These are phyloP conservation scores for Cactoblastis cactorum DNA, from an alignment of 2,888 invertebrate genomes.

Conservation along the genomic window DNA sequence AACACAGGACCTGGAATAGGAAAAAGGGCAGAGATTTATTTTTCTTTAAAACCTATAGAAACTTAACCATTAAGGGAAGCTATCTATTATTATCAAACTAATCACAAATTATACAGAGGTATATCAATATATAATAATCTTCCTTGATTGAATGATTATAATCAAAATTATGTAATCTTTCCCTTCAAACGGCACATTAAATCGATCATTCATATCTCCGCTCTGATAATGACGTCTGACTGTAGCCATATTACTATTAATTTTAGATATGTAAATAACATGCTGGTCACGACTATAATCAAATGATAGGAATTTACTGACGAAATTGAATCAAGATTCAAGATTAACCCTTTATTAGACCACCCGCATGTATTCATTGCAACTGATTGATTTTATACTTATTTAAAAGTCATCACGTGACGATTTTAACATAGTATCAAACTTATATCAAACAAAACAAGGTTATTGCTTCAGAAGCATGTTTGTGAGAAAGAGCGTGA, in stretches of 20 bases:
- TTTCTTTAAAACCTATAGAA: too few species aligned
- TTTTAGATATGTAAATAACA: conserved; percentile 16
- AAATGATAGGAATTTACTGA: conserved; percentile 38
- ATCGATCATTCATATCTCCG: conserved; percentile 7
- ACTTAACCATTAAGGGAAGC: too few species aligned
- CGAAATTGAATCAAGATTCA: conserved; percentile 52
- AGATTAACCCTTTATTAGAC: conserved; percentile 54
- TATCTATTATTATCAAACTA: too few species aligned
- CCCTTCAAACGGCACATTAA: background rate
- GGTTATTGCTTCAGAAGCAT: conserved; percentile 7
- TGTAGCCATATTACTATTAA: background rate
- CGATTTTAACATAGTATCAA: conserved; percentile 1
- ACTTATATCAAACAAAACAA: too few species aligned
- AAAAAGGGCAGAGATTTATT: too few species aligned
- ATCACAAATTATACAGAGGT: too few species aligned
- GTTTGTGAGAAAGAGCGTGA: conserved; percentile 12
- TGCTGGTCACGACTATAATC: conserved; percentile 33
- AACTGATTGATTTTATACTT: conserved; percentile 37
- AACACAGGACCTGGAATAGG: too few species aligned
- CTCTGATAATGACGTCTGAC: conserved; percentile 13
- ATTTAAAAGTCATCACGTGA: conserved; percentile 16
- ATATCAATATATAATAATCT: too few species aligned
- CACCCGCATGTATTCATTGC: conserved; percentile 54
- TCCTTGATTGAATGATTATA: background rate
- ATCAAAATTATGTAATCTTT: background rate